Evolutionary conservation across 2,797 vertebrate species (phyloP).

Genomic region (Amniataba percoides): DNA sequence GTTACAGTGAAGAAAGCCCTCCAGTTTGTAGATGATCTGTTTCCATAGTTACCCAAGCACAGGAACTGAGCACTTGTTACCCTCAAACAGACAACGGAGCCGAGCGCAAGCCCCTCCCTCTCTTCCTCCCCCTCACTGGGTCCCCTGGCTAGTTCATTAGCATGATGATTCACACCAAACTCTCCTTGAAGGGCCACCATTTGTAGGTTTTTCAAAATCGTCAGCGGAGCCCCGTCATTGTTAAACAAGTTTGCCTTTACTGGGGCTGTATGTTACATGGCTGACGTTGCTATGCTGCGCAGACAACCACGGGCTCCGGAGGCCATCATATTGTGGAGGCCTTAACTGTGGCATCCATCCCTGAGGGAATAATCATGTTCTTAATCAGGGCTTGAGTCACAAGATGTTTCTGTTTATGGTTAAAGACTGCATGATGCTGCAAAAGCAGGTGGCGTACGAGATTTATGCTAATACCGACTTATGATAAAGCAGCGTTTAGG

Average conservation of each 20-base stretch:
- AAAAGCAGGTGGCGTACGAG: conserved; percentile 50
- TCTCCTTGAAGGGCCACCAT: conserved; percentile 79
- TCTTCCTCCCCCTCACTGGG: conserved; percentile 77
- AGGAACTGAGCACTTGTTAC: conserved; percentile 73
- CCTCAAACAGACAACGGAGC: conserved; percentile 70
- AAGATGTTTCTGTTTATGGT: conserved; percentile 43
- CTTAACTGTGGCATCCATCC: conserved; percentile 49
- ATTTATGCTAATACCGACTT: conserved; percentile 65
- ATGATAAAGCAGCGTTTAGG: conserved; percentile 64
- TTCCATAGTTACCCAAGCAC: conserved; percentile 81
- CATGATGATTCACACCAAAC: conserved; percentile 83
- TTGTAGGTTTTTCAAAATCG: conserved; percentile 77
- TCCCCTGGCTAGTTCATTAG: conserved; percentile 83
- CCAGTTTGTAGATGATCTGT: conserved; percentile 83
- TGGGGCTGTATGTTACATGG: conserved; percentile 32
- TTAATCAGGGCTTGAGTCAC: conserved; percentile 57
- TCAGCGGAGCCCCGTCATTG: conserved; percentile 63
- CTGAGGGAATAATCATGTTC: conserved; percentile 54
- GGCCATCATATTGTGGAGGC: conserved; percentile 38
- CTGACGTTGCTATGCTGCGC: conserved; percentile 39
- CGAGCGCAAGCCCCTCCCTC: conserved; percentile 68
- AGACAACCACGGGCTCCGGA: conserved; percentile 33
- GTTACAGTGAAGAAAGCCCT: conserved; percentile 79
- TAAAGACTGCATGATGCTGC: conserved; percentile 46
- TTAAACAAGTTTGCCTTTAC: conserved; percentile 66